Evolutionary conservation across 2,113 vertebrate species (phyloP).

Genomic region (Cyanoderma ruficeps): DNA sequence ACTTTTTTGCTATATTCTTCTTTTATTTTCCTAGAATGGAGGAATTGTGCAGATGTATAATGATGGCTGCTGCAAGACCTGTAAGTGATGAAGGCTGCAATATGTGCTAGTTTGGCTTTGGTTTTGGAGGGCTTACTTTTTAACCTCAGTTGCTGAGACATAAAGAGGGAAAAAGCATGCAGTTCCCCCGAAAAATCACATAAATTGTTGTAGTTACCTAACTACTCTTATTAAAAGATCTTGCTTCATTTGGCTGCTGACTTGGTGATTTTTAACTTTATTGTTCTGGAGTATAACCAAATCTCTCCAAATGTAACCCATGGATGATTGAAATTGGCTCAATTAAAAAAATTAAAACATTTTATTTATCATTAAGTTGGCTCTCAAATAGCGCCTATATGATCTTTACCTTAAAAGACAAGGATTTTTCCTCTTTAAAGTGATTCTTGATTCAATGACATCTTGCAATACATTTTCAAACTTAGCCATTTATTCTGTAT

Average conservation of each 20-base stretch:
- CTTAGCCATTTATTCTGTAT: not conserved
- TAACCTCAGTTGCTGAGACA: slow-evolving; percentile 59
- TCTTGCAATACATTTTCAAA: not conserved
- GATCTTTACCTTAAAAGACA: not conserved
- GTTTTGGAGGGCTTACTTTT: slow-evolving; percentile 54
- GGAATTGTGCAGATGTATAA: slow-evolving; percentile 89
- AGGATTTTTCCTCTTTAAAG: not conserved
- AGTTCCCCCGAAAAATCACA: slow-evolving; percentile 40
- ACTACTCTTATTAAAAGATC: slow-evolving; percentile 36
- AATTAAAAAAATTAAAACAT: not conserved
- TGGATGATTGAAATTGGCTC: not conserved
- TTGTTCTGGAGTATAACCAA: slow-evolving; percentile 71
- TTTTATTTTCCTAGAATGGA: slow-evolving; percentile 84
- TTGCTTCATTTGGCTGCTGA: slow-evolving; percentile 76
- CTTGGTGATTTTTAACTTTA: slow-evolving; percentile 63
- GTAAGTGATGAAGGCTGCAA: slow-evolving; percentile 83
- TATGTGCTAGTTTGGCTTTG: slow-evolving; percentile 74
- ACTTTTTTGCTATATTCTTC: slow-evolving; percentile 59
- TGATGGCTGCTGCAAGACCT: slow-evolving; percentile 97
- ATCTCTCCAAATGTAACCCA: slow-evolving; percentile 24
- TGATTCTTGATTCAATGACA: not conserved
- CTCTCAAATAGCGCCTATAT: not conserved
- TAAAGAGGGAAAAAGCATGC: slow-evolving; percentile 70
- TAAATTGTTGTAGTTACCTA: slow-evolving; percentile 36
- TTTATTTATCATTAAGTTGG: not conserved